phyloP scores from a whole-genome alignment of 2,888 invertebrate genomes.

The Chironomus riparius region DNA sequence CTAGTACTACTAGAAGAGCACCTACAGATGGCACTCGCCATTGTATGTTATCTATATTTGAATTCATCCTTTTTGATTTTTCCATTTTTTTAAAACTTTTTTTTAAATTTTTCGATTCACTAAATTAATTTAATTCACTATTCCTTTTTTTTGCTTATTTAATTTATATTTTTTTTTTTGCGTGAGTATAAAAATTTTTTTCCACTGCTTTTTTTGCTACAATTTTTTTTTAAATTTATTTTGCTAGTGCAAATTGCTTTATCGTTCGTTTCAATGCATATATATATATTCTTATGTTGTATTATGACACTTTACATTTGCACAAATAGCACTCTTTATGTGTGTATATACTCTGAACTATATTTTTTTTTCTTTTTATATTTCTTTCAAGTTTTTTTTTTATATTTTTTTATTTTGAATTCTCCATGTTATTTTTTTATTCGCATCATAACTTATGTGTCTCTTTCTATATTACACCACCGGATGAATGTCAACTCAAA shows the following conservation, averaged over 20 bases:
- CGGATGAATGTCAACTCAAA: constrained; percentile 11
- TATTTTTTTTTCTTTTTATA: background rate
- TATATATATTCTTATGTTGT: background rate
- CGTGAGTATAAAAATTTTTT: background rate
- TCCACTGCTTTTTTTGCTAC: background rate
- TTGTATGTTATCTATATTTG: constrained; percentile 25
- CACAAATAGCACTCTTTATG: background rate
- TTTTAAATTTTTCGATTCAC: background rate
- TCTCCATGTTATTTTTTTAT: background rate
- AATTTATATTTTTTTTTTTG: background rate
- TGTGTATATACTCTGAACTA: background rate
- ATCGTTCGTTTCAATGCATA: background rate
- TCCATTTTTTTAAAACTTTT: background rate
- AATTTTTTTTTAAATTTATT: background rate
- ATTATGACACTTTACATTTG: background rate
- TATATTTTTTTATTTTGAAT: background rate
- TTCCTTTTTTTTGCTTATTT: background rate
- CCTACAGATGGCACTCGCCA: constrained; percentile 22
- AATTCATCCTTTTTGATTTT: background rate
- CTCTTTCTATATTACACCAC: background rate
- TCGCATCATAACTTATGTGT: background rate
- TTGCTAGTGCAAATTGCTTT: background rate
- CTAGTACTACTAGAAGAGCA: constrained; percentile 24
- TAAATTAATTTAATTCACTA: background rate
- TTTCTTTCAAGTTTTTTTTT: background rate